Percentiles rank a stretch among this genome's conserved stretches.
Conservation (phyloP, 2,888 invertebrate genomes). For the Fragum whitleyi region DNA sequence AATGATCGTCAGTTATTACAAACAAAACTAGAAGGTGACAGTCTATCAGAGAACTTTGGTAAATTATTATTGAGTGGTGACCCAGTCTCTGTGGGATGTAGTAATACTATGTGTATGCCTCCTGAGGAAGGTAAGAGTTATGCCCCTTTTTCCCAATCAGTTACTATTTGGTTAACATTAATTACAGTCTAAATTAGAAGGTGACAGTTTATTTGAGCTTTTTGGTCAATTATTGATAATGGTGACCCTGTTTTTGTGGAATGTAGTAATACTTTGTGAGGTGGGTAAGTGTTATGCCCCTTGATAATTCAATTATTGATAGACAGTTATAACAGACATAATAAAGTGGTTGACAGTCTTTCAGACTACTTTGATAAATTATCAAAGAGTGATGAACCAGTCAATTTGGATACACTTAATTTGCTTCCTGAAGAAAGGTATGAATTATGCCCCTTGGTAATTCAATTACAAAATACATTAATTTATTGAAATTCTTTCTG, state of each 20-base stretch:
- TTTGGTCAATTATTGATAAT: constrained; percentile 68
- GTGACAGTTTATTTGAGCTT: constrained; percentile 44
- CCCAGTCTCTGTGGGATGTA: constrained; percentile 67
- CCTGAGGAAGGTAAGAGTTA: constrained; percentile 69
- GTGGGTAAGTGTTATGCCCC: constrained; percentile 61
- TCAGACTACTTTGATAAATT: not conserved
- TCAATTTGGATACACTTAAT: not conserved
- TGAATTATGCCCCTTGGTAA: constrained; percentile 1
- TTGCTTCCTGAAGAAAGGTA: constrained; percentile 18
- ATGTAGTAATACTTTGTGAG: constrained; percentile 64
- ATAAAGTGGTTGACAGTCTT: too few relatives aligned
- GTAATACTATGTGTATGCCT: constrained; percentile 60
- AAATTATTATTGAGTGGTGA: constrained; percentile 71
- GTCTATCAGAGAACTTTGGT: constrained; percentile 65
- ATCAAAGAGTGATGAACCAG: not conserved
- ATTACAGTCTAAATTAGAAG: constrained; percentile 56
- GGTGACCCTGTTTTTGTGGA: constrained; percentile 72
- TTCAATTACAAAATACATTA: too few relatives aligned
- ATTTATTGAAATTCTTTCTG: too few relatives aligned
- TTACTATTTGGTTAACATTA: constrained; percentile 22
- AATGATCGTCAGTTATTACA: constrained; percentile 53
- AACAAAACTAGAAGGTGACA: constrained; percentile 56
- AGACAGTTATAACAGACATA: too few relatives aligned
- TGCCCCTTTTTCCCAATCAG: not conserved
- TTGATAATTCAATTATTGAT: not conserved